Conservation (phyloP, 2,113 vertebrate species). For the Sardina pilchardus region DNA sequence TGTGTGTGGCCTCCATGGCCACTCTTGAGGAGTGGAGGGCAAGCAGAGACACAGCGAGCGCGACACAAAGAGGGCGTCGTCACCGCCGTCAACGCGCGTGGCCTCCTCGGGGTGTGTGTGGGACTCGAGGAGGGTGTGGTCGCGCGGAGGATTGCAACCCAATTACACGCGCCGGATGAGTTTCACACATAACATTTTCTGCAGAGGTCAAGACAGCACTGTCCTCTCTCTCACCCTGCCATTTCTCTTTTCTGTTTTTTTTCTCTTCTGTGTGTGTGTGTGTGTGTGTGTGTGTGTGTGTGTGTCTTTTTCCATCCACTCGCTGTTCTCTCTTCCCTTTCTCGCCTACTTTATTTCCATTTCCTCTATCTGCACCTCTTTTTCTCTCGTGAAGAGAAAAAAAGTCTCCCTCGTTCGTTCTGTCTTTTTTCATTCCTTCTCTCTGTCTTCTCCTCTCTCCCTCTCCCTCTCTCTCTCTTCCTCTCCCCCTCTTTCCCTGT, state of each 20-base stretch:
- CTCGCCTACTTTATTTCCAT: conserved; percentile 18
- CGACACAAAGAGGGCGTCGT: background rate
- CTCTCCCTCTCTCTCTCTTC: background rate
- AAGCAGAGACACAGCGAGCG: background rate
- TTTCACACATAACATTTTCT: background rate
- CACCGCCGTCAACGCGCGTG: background rate
- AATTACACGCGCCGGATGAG: background rate
- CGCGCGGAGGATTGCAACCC: background rate
- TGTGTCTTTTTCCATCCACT: background rate
- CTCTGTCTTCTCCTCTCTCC: background rate
- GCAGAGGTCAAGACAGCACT: background rate
- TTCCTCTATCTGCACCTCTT: conserved; percentile 20
- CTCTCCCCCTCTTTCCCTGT: background rate
- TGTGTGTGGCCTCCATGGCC: background rate
- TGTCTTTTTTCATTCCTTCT: background rate
- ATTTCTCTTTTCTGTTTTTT: background rate
- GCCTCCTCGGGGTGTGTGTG: background rate
- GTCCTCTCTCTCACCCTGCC: background rate
- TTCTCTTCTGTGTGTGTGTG: background rate
- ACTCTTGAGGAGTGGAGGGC: background rate
- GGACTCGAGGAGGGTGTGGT: background rate
- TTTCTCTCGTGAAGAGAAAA: background rate
- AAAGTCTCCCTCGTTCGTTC: background rate
- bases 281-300: background rate
- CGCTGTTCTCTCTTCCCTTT: background rate